Evolutionary conservation across 2,888 invertebrate genomes (phyloP).

Genomic region (Euphydryas editha): DNA sequence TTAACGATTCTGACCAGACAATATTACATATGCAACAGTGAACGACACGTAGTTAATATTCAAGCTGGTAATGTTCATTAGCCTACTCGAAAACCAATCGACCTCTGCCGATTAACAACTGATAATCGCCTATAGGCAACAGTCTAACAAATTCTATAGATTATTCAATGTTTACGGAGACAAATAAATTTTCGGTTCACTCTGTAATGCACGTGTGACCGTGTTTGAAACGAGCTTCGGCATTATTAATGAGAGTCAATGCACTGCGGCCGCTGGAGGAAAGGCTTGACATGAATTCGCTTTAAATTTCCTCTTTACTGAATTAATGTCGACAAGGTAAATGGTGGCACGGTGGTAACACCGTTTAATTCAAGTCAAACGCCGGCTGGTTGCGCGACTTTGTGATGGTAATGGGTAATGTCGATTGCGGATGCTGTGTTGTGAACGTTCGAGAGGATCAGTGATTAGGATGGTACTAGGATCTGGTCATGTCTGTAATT

Average conservation of each 20-base stretch:
- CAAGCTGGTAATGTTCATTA: background rate
- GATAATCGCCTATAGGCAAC: conserved; percentile 2
- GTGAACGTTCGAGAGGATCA: background rate
- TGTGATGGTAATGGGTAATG: conserved; percentile 23
- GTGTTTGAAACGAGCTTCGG: conserved; percentile 44
- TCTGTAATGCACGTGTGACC: conserved; percentile 47
- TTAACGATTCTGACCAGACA: too few species aligned
- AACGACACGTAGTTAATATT: background rate
- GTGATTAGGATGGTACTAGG: background rate
- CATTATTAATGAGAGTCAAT: conserved; percentile 54
- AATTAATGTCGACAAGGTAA: conserved; percentile 44
- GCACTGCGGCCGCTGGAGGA: conserved; percentile 46
- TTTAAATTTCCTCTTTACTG: conserved; percentile 37
- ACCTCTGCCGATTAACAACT: background rate
- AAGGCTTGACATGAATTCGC: conserved; percentile 48
- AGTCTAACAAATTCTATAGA: conserved; percentile 23
- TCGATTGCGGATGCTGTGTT: conserved; percentile 17
- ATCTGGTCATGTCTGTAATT: background rate
- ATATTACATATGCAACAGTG: too few species aligned
- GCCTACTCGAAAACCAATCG: background rate
- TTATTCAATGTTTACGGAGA: conserved; percentile 33
- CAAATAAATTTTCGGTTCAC: conserved; percentile 40
- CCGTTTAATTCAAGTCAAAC: conserved; percentile 41
- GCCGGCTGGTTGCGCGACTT: conserved; percentile 23
- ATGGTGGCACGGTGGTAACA: conserved; percentile 37